Percentiles rank a stretch among this genome's conserved stretches.
Evolutionary conservation across 2,888 invertebrate genomes (phyloP).

Genomic region (Julus scandinavius): DNA sequence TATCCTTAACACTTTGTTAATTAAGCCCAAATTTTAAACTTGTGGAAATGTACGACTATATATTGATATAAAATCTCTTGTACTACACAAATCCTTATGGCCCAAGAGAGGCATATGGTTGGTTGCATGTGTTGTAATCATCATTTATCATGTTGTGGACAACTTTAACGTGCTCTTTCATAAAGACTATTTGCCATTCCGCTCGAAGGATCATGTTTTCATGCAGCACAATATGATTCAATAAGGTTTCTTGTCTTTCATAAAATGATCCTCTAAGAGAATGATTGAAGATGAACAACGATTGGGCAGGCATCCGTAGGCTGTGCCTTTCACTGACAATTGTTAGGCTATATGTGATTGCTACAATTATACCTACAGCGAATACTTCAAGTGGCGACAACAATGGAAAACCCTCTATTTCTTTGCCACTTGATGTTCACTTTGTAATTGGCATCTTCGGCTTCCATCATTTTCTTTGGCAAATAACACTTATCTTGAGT

Average conservation of each 20-base stretch:
- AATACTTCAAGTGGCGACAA: background rate
- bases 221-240: constrained; percentile 21
- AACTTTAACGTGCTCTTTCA: constrained; percentile 8
- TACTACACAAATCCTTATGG: background rate
- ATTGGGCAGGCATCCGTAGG: constrained; percentile 20
- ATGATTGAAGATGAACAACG: constrained; percentile 13
- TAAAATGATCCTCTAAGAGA: constrained; percentile 7
- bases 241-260: constrained; percentile 30
- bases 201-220: background rate
- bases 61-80: background rate
- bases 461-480: background rate
- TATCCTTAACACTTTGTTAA: too few relatives aligned
- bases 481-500: background rate
- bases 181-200: constrained; percentile 27
- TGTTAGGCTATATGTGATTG: constrained; percentile 9
- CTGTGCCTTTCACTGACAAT: background rate
- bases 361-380: background rate
- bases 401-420: background rate
- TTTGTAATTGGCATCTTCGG: background rate
- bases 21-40: background rate
- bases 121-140: background rate
- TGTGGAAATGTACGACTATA: background rate
- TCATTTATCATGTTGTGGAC: constrained; percentile 27
- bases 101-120: background rate
- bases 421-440: background rate